Evolutionary conservation across 2,113 vertebrate species (phyloP), one percentile per base, ranked within the genome.

Genomic region (Microcebus griseorufus): DNA sequence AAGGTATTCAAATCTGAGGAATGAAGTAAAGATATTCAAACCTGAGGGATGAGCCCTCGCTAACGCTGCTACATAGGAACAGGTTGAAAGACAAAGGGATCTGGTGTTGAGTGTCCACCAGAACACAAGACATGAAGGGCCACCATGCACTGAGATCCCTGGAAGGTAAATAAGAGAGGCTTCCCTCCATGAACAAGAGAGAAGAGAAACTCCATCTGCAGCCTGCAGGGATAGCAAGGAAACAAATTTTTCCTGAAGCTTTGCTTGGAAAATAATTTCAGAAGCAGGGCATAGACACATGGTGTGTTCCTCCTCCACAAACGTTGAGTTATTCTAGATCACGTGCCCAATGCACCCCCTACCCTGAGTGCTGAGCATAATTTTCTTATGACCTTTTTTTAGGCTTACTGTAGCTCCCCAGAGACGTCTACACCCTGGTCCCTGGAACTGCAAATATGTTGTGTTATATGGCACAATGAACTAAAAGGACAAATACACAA

Each of bases 321-420:
- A 29, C 0, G 6, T 3, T 10, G 7, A 6, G 39, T 64, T 25
- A 2, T 7, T 27, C 9, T 70, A 32, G 29, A 25, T 13, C 25
- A 29, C 27, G 16, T 29, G 27, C 23, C 27, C n/a, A 12, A 62
- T 0, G 2, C 13, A 25, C 37, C 27, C 34, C 79, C n/a, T 29
- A 18, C 17, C 17, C 17, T 55, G 53, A 17, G 17, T 55, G 53
- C 17, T 18, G 53, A 18, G 53, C 53, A 55, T 18, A 55, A 18
- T 55, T 53, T 53, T 17, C 51, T 16, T 53, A 53, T 55, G 53
- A 55, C 53, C 17, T 55, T 55, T 18, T 55, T 18, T 17, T 55
- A 55, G 53, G 17, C 53, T 45, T 45, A 55, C 5, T 18, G 18
- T 18, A 55, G 53, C 53, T 55, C 53, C 53, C 53, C 53, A 55